These are phyloP conservation scores for Drosophila pectinifera DNA, from an alignment of 1,140 invertebrate species.

Conservation along the genomic window DNA sequence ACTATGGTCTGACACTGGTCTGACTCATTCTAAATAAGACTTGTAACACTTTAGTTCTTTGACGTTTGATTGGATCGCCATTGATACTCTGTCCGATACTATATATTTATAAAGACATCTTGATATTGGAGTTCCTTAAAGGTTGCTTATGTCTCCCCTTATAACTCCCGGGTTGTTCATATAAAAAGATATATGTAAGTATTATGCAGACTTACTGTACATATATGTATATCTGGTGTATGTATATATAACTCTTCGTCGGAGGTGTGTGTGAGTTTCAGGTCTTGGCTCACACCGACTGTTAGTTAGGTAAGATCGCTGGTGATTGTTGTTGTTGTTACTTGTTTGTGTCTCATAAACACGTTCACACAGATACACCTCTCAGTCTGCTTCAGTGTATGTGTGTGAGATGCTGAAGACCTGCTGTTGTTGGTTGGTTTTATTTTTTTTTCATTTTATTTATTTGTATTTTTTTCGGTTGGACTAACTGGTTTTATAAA, in stretches of 20 bases:
- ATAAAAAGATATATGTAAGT: conserved; percentile 8
- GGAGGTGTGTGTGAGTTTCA: conserved; percentile 20
- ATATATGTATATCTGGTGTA: conserved; percentile 4
- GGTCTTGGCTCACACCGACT: conserved; percentile 57
- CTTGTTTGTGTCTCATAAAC: conserved; percentile 70
- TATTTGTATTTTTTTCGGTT: conserved; percentile 26
- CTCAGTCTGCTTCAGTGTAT: conserved; percentile 7
- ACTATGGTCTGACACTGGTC: too few species aligned
- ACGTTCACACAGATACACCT: conserved; percentile 61
- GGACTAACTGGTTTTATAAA: conserved; percentile 78
- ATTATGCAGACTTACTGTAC: conserved; percentile 18
- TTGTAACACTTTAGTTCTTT: not conserved
- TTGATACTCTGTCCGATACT: too few species aligned
- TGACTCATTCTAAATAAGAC: not conserved
- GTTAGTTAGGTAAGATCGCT: conserved; percentile 77
- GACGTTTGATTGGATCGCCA: too few species aligned
- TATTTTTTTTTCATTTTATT: conserved; percentile 11
- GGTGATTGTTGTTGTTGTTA: conserved; percentile 47
- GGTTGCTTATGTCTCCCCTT: not conserved
- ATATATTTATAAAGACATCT: not conserved
- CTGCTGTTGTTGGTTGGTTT: conserved; percentile 38
- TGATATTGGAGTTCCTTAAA: conserved; percentile 1
- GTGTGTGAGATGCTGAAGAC: conserved; percentile 73
- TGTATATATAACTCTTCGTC: conserved; percentile 10
- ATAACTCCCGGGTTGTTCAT: conserved; percentile 6